Evolutionary conservation across 2,113 vertebrate genomes (phyloP), one percentile per base, ranked within the genome.

Genomic region (Ptilonorhynchus violaceus): DNA sequence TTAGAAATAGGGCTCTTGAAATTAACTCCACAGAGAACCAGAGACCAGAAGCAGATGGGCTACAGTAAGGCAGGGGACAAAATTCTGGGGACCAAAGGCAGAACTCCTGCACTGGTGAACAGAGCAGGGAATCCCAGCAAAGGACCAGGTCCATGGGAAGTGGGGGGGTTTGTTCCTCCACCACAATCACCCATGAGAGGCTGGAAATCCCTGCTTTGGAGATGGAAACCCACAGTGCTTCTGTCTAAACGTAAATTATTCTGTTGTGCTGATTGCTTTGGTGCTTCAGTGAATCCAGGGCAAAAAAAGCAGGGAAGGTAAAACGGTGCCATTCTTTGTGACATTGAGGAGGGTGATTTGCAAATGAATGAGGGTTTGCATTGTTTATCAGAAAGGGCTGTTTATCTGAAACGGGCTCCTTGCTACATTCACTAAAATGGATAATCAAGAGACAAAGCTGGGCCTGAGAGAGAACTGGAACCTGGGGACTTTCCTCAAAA

Each of bases 341-440:
- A 58, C 21, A 52, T 15, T 50, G 49, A 86, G 19, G 23, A 75
- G 15, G 37, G 79, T 76, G 52, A 55, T 85, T 55, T 78, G 31
- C 75, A 69, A 74, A 56, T 78, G 50, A 96, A 72, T 39, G 37
- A 75, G 15, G 10, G 25, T 30, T 70, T 77, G 50, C 31, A 62
- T 58, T 93, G 44, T 83, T 74, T 92, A 58, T 77, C 90, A 76
- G 67, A 92, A 95, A 73, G 24, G 39, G 28, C 30, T 88, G 56
- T 95, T 95, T 92, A 79, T 87, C 80, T 90, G 59, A 88, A 96
- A 95, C 84, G 46, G 52, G 31, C 56, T 78, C 83, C 44, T 73
- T 60, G 35, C 56, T 95, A 93, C 62, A 92, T 53, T 84, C 86
- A 52, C 53, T 56, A 31, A 49, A 86, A 89, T 17, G 35, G 17